phyloP scores from a whole-genome alignment of 2,113 vertebrate species.

The Columba janthina region DNA sequence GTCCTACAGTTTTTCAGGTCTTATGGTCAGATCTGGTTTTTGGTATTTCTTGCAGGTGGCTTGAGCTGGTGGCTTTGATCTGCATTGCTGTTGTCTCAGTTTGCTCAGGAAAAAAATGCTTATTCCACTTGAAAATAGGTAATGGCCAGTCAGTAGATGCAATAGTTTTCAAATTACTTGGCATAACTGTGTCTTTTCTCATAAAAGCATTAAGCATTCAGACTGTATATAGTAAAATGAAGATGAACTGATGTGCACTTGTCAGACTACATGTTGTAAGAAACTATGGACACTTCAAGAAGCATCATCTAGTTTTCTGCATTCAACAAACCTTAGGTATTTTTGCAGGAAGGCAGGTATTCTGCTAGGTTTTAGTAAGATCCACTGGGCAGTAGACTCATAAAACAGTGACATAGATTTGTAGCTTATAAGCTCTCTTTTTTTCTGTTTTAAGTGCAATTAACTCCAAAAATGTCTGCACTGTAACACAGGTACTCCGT shows the following conservation, averaged over 20 bases:
- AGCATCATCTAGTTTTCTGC: background rate
- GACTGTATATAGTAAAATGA: background rate
- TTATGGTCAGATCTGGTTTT: background rate
- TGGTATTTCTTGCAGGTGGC: background rate
- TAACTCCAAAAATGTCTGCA: background rate
- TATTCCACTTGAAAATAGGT: background rate
- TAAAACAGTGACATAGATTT: background rate
- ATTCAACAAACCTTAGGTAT: fast-evolving
- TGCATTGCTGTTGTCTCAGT: background rate
- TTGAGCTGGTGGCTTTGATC: background rate
- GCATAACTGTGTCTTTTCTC: background rate
- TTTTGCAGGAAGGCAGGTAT: background rate
- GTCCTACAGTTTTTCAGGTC: background rate
- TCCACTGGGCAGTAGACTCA: background rate
- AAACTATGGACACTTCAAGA: background rate
- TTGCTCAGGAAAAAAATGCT: background rate
- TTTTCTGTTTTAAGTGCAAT: background rate
- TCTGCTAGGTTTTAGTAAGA: background rate
- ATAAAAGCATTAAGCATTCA: background rate
- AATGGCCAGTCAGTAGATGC: background rate
- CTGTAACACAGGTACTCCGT: background rate
- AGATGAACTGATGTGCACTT: background rate
- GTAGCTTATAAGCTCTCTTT: background rate
- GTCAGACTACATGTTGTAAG: background rate
- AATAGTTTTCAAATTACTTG: background rate